These are phyloP conservation scores for Hemiscyllium ocellatum DNA, from an alignment of 2,113 vertebrate species.

Conservation along the genomic window DNA sequence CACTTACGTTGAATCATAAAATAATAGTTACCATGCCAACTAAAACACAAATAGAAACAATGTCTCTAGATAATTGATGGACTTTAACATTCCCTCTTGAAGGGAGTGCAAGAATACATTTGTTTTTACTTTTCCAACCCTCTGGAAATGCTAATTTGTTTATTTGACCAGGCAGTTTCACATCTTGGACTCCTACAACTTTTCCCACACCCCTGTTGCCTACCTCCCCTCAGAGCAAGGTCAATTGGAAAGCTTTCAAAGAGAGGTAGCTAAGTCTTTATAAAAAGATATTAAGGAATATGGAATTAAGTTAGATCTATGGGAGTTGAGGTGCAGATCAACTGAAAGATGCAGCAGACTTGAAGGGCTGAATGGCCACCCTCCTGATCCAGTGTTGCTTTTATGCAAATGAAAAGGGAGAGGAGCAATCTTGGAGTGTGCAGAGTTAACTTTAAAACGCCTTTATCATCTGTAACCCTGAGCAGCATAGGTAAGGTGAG, in stretches of 20 bases:
- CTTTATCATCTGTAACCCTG: neutral
- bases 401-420: too few relatives aligned
- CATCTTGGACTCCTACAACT: neutral
- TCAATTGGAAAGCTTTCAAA: neutral
- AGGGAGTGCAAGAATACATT: neutral
- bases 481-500: too few relatives aligned
- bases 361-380: neutral
- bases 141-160: neutral
- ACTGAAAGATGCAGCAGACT: neutral
- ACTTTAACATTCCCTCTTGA: neutral
- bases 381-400: neutral
- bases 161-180: neutral
- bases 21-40: neutral
- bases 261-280: neutral
- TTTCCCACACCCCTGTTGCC: neutral
- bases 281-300: neutral
- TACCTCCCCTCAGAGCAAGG: neutral
- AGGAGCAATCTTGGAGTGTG: neutral
- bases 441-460: neutral
- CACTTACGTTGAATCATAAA: neutral
- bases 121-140: neutral
- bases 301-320: neutral
- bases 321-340: neutral
- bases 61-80: neutral
- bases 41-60: neutral